Evolutionary conservation across 2,797 vertebrate genomes (phyloP).

Genomic region (Fringilla coelebs): DNA sequence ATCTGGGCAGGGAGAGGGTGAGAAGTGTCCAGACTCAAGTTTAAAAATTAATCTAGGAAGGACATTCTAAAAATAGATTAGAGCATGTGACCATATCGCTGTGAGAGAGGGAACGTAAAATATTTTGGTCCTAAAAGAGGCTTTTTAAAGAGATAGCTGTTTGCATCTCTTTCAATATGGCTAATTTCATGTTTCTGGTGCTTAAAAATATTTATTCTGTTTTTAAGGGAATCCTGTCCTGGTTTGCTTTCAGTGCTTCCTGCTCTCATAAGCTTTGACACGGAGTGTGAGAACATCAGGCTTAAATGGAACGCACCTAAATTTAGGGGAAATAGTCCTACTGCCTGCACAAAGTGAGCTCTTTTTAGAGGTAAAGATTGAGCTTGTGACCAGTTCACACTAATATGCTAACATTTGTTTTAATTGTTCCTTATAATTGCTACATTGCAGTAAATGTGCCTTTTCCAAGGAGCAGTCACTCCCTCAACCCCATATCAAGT

Average conservation of each 20-base stretch:
- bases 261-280: background rate
- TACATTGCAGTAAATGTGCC: background rate
- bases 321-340: background rate
- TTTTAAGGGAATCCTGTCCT: background rate
- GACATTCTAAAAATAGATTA: conserved; percentile 24
- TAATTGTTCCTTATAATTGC: background rate
- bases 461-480: background rate
- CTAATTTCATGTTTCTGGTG: background rate
- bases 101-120: background rate
- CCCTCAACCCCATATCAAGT: background rate
- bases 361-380: background rate
- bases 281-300: background rate
- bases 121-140: background rate
- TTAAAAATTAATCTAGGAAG: conserved; percentile 45
- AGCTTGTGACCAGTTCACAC: background rate
- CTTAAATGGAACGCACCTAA: background rate
- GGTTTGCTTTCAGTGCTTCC: background rate
- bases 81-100: background rate
- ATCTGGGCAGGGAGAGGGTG: background rate
- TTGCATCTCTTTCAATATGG: background rate
- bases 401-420: background rate
- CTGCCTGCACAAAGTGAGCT: background rate
- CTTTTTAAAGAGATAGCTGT: background rate
- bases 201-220: background rate
- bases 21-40: background rate